Conservation (phyloP, 1,140 invertebrate species). For the Amyelois transitella region DNA sequence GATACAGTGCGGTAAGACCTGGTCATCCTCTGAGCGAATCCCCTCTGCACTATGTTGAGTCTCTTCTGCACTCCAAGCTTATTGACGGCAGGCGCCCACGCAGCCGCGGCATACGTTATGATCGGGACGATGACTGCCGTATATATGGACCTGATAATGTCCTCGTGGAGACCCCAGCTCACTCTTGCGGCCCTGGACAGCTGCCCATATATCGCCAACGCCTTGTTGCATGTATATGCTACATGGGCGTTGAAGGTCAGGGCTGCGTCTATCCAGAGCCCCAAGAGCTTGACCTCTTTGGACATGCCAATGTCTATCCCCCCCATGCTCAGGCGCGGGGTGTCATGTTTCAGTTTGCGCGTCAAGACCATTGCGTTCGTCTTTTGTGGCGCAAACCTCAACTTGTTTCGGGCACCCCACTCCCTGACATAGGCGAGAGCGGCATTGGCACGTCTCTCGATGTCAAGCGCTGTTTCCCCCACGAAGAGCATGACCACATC, state of each 20-base stretch:
- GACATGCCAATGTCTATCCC: background rate
- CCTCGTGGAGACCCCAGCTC: background rate
- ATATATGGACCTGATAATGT: background rate
- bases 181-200: background rate
- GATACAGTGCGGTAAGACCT: constrained; percentile 13
- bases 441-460: background rate
- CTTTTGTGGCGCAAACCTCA: background rate
- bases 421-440: background rate
- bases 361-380: background rate
- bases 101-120: constrained; percentile 5
- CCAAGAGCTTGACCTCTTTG: background rate
- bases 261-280: background rate
- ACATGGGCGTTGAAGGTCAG: background rate
- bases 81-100: constrained; percentile 1
- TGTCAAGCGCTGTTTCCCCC: background rate
- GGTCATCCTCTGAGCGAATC: constrained; percentile 11
- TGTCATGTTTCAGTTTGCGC: background rate
- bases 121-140: background rate
- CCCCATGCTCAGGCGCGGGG: background rate
- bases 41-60: constrained; percentile 8
- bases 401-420: background rate
- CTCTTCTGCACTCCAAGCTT: background rate
- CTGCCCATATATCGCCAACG: background rate
- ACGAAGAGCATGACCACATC: background rate
- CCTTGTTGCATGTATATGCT: background rate